Evolutionary conservation across 2,113 vertebrate species (phyloP), one percentile per base, ranked within the genome.

Genomic region (Todiramphus saurophagus): DNA sequence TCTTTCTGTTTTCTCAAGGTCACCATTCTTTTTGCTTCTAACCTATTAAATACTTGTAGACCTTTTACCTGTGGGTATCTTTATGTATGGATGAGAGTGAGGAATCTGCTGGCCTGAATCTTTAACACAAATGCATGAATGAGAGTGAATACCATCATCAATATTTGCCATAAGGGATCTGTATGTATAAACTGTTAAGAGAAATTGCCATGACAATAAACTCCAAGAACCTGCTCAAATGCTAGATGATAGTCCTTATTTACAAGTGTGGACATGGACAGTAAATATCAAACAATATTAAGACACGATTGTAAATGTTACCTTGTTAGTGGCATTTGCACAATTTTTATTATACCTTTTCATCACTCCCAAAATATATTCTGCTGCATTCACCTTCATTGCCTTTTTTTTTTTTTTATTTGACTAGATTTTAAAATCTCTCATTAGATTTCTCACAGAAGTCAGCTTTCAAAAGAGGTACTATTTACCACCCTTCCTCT

Each of bases 311-410:
- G 77, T 92, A 96, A 96, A 95, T 93, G 80, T 94, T 95, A 96
- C 31, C 58, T 94, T 89, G 89, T 96, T 87, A 96, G 80, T 96
- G 91, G 89, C 94, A 97, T 94, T 96, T 94, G 87, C 81, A 94
- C 89, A 79, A 93, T 95, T 94, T 97, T 96, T 96, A 95, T 95
- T 95, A 50, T 84, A 92, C 44, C 81, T 92, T 62, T 80, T 12
- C 58, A 77, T 85, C 2, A 2, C n/a, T 93, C 77, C 74, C 46
- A 76, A 92, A 93, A 84, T 82, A 93, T 87, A 79, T 67, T 89
- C 50, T 73, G 28, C 68, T 19, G 15, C 41, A 66, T 82, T 94
- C 63, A 69, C 39, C 35, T 58, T 78, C 56, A 80, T 56, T 91
- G 10, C 17, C 19, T 90, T 33, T 68, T 68, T 50, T 41, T 43